Evolutionary conservation across 2,888 invertebrate genomes (phyloP), one percentile per base, ranked within the genome.

Genomic region (Cheilosia urbana): DNA sequence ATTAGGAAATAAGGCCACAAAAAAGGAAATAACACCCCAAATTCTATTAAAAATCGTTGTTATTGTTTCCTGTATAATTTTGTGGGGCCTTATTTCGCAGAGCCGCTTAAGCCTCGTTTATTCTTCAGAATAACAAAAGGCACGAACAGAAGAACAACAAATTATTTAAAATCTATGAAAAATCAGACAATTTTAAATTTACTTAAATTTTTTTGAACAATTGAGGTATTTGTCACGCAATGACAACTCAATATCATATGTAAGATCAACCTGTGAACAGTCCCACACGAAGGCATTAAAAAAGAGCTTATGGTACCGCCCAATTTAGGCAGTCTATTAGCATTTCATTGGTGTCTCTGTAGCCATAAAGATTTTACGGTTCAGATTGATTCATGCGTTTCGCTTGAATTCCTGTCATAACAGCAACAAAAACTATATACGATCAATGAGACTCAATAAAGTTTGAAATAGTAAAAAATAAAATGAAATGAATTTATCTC

Each of bases 221-320:
- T 83, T 78, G 68, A 78, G 73, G 79, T 72, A 78, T 79, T 83
- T 73, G 83, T 83, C 83, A 73, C 79, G 73, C 83, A 68, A 68
- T 78, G 63, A 19, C 72, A 83, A 66, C 62, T 49, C 34, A 62
- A 37, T 21, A 60, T 62, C 53, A 73, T 53, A 40, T 6, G 4
- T 1, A 34, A 11, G 47, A 24, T 27, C 15, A 11, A 76, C 40
- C 37, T 37, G 37, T 4, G 4, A 37, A 37, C 17, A 51, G 17
- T 78, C 71, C 53, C 66, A 60, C 79, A 58, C 62, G 62, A 69
- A 47, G 19, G 1, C 6, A 17, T 17, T 7, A 47, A 51, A 42
- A 24, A 69, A 11, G 30, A 49, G 15, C 42, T 49, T 37, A 7
- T 34, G 45, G 27, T 24, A 45, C 37, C 37, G 45, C 7, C 75